Evolutionary conservation across 1,140 invertebrate species (phyloP), one percentile per base, ranked within the genome.

Genomic region (Drosophila mojavensis): DNA sequence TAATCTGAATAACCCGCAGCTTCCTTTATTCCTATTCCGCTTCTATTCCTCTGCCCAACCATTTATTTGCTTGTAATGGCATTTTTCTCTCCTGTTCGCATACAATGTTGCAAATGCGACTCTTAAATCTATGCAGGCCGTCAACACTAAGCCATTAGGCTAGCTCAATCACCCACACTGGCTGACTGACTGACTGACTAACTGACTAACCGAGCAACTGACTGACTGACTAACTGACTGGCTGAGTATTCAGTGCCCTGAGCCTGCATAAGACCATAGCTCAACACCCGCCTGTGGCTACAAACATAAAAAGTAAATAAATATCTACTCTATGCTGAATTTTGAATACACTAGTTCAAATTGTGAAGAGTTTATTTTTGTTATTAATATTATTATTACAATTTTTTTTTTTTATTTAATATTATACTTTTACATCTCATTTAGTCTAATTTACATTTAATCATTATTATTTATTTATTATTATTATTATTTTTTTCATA

Each of bases 101-200:
- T 6, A 62, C 71, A 69, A 43, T 64, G 63, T 73, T 64, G 55
- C 69, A 60, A 84, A 79, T 84, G 65, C 63, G 43, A 50, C 68
- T 70, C 66, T 54, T 79, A 86, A 86, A 86, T 82, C 82, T 81
- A 81, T 69, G 82, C 75, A 79, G 80, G 75, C 67, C 82, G 82
- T 79, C 82, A 85, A 79, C 68, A 76, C 75, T 76, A 75, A 79
- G 82, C 78, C 78, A 79, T 81, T 81, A 84, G 60, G 63, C 62
- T 50, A 59, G 47, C 62, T 47, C 47, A 59, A 62, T 66, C 82
- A 39, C 71, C 43, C 43, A 9, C 9, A 17, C 15, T 47, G n/a
- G 2, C 43, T 47, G n/a, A 20, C 43, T 47, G 43, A 67, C 53
- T 58, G 39, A 39, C 50, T 64, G 55, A n/a, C 55, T 41, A 17